phyloP scores from a whole-genome alignment of 2,888 invertebrate species.

The Agonopterix alstromeriana region DNA sequence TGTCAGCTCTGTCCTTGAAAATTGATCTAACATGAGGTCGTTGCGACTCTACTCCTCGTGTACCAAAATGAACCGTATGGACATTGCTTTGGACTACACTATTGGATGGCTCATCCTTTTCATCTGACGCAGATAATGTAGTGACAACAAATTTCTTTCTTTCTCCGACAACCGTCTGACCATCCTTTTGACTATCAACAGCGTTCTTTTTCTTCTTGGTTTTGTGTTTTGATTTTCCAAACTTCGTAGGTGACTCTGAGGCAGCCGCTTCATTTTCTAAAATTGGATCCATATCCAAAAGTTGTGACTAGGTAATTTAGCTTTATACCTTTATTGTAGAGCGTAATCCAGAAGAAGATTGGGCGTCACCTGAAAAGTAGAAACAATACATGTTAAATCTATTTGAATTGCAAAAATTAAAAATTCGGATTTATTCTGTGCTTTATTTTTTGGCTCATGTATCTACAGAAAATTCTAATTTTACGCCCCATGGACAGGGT shows the following conservation, averaged over 20 bases:
- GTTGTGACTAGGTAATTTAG: slow-evolving; percentile 21
- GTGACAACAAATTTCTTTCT: slow-evolving; percentile 65
- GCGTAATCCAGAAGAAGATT: slow-evolving; percentile 43
- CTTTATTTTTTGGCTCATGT: too few relatives aligned
- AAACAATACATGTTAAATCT: slow-evolving; percentile 18
- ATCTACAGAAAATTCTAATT: too few relatives aligned
- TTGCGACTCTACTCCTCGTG: slow-evolving; percentile 64
- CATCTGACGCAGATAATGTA: slow-evolving; percentile 51
- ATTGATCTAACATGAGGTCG: slow-evolving; percentile 64
- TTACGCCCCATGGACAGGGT: too few relatives aligned
- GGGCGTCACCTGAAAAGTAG: slow-evolving; percentile 47
- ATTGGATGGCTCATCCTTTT: slow-evolving; percentile 42
- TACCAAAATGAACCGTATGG: slow-evolving; percentile 70
- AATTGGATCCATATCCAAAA: slow-evolving; percentile 64
- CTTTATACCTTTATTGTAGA: slow-evolving; percentile 41
- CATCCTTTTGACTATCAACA: slow-evolving; percentile 40
- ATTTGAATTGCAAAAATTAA: too few relatives aligned
- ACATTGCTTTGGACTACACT: slow-evolving; percentile 54
- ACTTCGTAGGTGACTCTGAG: slow-evolving; percentile 53
- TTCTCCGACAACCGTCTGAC: slow-evolving; percentile 63
- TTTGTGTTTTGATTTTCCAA: slow-evolving; percentile 62
- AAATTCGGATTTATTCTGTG: too few relatives aligned
- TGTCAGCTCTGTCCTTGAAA: slow-evolving; percentile 58
- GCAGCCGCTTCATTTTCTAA: slow-evolving; percentile 69
- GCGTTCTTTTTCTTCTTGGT: slow-evolving; percentile 60